Conservation (phyloP, 2,888 invertebrate species). For the Stenodema calcarata region DNA sequence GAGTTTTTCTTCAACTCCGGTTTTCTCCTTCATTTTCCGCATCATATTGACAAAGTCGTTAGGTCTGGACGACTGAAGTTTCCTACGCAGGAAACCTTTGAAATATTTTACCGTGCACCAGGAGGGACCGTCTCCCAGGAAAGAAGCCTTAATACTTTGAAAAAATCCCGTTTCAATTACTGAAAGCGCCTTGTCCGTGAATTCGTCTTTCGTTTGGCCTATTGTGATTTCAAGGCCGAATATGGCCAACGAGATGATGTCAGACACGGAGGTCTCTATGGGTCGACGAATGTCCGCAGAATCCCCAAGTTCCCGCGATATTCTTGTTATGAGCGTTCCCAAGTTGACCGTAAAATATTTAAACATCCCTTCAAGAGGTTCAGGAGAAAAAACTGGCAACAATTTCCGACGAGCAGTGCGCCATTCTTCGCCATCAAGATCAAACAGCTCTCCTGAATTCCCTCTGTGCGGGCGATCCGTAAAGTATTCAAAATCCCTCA, state of each 20-base stretch:
- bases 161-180: background rate
- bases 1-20: background rate
- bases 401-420: background rate
- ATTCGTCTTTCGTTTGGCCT: constrained; percentile 18
- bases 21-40: background rate
- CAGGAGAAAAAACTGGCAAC: background rate
- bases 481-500: constrained; percentile 69
- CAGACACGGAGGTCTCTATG: background rate
- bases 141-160: background rate
- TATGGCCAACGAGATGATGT: background rate
- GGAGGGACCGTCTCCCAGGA: background rate
- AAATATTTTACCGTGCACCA: background rate
- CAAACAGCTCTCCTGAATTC: constrained; percentile 15
- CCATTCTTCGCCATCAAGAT: constrained; percentile 28
- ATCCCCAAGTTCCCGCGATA: background rate
- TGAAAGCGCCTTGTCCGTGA: background rate
- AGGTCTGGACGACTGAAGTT: background rate
- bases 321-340: constrained; percentile 20
- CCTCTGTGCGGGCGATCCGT: constrained; percentile 62
- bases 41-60: constrained; percentile 8
- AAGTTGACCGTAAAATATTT: constrained; percentile 23
- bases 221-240: constrained; percentile 16
- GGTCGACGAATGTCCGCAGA: background rate
- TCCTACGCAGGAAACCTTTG: constrained; percentile 1
- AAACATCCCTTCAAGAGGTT: background rate